A percentile compares a stretch with the other conserved stretches of the same genome.
Conservation (phyloP, 2,888 invertebrate genomes). For the Drosophila nr. perissopoda region DNA sequence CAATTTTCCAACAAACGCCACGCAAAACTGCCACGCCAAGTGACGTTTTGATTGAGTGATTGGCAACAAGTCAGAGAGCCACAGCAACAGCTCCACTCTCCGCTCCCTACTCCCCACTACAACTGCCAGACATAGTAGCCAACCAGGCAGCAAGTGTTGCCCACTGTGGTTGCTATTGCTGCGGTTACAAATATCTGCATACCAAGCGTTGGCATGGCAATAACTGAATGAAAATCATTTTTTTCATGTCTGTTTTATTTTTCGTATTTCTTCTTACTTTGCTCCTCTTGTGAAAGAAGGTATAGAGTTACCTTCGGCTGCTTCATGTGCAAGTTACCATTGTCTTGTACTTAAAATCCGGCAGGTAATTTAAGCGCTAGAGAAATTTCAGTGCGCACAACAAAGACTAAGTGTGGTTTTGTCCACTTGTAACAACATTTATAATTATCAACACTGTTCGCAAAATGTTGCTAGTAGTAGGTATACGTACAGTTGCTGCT, state of each 20-base stretch:
- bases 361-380: constrained; percentile 73
- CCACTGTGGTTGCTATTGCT: constrained; percentile 66
- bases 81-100: constrained; percentile 6
- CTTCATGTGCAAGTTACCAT: constrained; percentile 36
- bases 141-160: constrained; percentile 81
- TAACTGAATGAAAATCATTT: constrained; percentile 78
- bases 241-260: constrained; percentile 18
- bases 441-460: constrained; percentile 77
- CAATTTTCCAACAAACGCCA: constrained; percentile 82
- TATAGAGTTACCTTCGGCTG: constrained; percentile 70
- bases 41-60: constrained; percentile 85
- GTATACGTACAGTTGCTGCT: constrained; percentile 33
- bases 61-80: constrained; percentile 79
- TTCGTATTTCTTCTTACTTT: constrained; percentile 13
- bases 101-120: background rate
- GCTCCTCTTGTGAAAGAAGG: constrained; percentile 79
- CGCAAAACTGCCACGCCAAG: constrained; percentile 81
- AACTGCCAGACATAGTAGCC: constrained; percentile 64
- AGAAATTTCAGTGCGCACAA: constrained; percentile 71
- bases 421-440: constrained; percentile 66
- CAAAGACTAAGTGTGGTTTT: constrained; percentile 50
- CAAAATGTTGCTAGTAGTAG: constrained; percentile 54
- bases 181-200: constrained; percentile 80
- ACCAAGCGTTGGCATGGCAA: constrained; percentile 66
- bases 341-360: constrained; percentile 63